Conservation (phyloP, 2,888 invertebrate species). For the Idaea aversata region DNA sequence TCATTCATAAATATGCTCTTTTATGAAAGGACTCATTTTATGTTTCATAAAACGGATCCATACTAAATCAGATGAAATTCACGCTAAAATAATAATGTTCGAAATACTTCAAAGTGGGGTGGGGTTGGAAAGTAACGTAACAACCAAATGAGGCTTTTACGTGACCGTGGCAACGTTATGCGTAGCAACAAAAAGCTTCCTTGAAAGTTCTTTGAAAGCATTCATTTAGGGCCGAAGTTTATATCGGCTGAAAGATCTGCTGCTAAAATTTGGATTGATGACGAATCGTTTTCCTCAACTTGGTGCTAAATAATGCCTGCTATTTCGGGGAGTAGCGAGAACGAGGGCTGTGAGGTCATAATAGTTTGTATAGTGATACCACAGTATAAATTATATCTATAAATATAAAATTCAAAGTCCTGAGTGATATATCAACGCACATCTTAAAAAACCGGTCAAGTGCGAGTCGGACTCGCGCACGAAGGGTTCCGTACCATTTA, state of each 20-base stretch:
- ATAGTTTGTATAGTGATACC: background rate
- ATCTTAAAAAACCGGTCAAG: too few species aligned
- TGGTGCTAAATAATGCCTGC: constrained; percentile 3
- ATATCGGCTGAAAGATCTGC: constrained; percentile 37
- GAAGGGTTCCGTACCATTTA: too few species aligned
- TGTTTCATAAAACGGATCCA: background rate
- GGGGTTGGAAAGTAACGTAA: background rate
- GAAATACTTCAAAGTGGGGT: background rate
- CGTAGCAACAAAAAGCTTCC: constrained; percentile 37
- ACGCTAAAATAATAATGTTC: background rate
- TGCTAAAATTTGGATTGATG: constrained; percentile 35
- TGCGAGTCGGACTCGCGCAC: too few species aligned
- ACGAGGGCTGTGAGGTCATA: background rate
- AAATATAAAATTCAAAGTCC: too few species aligned
- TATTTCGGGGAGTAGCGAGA: constrained; percentile 3
- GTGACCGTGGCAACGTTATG: constrained; percentile 31
- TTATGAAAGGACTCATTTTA: too few species aligned
- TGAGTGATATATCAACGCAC: too few species aligned
- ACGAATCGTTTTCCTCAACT: constrained; percentile 26
- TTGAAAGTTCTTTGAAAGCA: constrained; percentile 31
- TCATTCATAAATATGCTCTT: too few species aligned
- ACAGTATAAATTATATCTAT: background rate
- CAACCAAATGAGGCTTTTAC: constrained; percentile 35
- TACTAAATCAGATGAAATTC: background rate
- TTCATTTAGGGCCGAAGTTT: constrained; percentile 30